Conservation (phyloP, 2,888 invertebrate genomes). For the Noctua comes region DNA sequence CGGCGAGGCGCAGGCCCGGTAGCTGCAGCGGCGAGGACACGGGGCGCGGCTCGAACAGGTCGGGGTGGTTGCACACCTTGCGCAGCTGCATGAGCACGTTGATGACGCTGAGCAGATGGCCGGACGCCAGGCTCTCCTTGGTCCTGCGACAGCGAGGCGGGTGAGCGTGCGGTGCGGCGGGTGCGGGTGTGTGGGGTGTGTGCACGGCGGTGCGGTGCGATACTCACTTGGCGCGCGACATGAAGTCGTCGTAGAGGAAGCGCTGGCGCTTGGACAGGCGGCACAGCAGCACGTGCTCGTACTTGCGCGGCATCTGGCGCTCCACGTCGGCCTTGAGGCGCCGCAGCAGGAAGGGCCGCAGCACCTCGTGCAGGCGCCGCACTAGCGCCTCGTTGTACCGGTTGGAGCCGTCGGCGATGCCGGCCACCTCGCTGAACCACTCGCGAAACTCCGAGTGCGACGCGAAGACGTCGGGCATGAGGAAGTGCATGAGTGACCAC, state of each 20-base stretch:
- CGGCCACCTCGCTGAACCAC: slow-evolving; percentile 99
- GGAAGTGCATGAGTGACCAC: slow-evolving; percentile 99
- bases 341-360: slow-evolving; percentile 97
- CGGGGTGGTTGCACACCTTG: slow-evolving; percentile 99
- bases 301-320: slow-evolving; percentile 98
- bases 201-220: not conserved
- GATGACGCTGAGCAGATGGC: slow-evolving; percentile 98
- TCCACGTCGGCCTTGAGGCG: slow-evolving; percentile 98
- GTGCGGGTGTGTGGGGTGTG: not conserved
- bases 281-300: slow-evolving; percentile 98
- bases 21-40: slow-evolving; percentile 98
- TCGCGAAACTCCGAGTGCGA: slow-evolving; percentile 99
- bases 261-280: slow-evolving; percentile 98
- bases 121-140: slow-evolving; percentile 97
- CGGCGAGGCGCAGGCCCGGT: slow-evolving; percentile 93
- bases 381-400: slow-evolving; percentile 80
- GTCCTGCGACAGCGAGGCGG: slow-evolving; percentile 91
- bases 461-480: slow-evolving; percentile 99
- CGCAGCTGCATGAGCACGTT: slow-evolving; percentile 99
- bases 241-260: slow-evolving; percentile 99
- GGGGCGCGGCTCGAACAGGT: slow-evolving; percentile 98
- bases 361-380: slow-evolving; percentile 90
- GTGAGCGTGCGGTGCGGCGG: slow-evolving; percentile 4
- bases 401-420: slow-evolving; percentile 79
- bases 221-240: slow-evolving; percentile 97